These are phyloP conservation scores for Tenthredo scrophulariae DNA, from an alignment of 2,888 invertebrate genomes.

Conservation along the genomic window DNA sequence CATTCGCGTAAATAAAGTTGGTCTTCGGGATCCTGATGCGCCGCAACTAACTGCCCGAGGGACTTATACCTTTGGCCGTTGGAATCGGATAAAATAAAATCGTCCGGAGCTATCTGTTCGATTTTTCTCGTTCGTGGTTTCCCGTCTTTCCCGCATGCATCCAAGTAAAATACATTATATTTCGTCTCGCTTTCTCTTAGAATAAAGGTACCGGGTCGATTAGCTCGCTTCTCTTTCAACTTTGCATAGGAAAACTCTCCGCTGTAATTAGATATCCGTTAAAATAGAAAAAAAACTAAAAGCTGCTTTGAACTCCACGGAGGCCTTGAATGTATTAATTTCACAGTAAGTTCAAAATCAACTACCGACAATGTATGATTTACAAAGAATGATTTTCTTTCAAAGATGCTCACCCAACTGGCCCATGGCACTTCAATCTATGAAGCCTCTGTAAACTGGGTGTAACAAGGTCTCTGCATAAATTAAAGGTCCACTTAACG, in stretches of 20 bases:
- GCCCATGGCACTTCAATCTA: slow-evolving; percentile 91
- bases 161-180: slow-evolving; percentile 90
- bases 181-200: slow-evolving; percentile 90
- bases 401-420: slow-evolving; percentile 86
- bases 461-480: slow-evolving; percentile 90
- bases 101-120: slow-evolving; percentile 80
- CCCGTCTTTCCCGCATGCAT: slow-evolving; percentile 86
- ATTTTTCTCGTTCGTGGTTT: slow-evolving; percentile 72
- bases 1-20: slow-evolving; percentile 86
- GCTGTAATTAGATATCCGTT: slow-evolving; percentile 77
- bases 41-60: slow-evolving; percentile 82
- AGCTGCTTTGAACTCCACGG: not conserved
- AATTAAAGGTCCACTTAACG: slow-evolving; percentile 94
- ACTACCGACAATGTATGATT: not conserved
- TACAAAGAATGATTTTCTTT: slow-evolving; percentile 45
- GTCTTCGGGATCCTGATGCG: slow-evolving; percentile 83
- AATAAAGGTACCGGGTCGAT: slow-evolving; percentile 89
- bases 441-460: slow-evolving; percentile 88
- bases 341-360: not conserved
- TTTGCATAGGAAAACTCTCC: slow-evolving; percentile 92
- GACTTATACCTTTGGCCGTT: slow-evolving; percentile 80
- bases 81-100: slow-evolving; percentile 79
- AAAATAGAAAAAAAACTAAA: slow-evolving; percentile 45
- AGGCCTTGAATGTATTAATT: not conserved
- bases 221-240: slow-evolving; percentile 88